Conservation (phyloP, 30 jellyfish, hydroid and myxozoan species). For the Aurelia aurita region DNA sequence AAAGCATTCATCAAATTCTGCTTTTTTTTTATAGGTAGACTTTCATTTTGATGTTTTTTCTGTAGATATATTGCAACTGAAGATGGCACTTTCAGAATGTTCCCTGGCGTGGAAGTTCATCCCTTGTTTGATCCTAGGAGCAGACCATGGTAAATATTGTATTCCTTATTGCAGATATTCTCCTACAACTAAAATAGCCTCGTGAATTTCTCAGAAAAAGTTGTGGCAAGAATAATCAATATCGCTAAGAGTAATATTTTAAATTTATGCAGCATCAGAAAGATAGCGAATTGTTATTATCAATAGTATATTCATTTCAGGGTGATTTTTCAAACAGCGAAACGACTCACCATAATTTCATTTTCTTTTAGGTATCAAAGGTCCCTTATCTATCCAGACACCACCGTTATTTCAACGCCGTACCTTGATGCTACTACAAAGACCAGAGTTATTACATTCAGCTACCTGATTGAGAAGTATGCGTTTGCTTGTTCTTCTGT, state of each 20-base stretch:
- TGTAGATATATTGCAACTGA: conserved; percentile 42
- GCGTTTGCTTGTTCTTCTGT: not conserved
- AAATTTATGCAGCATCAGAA: too few species aligned
- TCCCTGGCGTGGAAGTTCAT: conserved; percentile 31
- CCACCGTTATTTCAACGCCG: conserved; percentile 47
- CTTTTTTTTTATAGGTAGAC: too few species aligned
- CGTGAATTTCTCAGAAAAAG: too few species aligned
- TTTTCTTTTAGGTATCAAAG: conserved; percentile 31
- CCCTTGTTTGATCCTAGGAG: conserved; percentile 49
- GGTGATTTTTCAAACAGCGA: too few species aligned
- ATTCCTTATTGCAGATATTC: not conserved
- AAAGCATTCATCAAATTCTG: too few species aligned
- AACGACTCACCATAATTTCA: too few species aligned
- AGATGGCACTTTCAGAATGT: conserved; percentile 29
- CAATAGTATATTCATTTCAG: too few species aligned
- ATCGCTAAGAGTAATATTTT: too few species aligned
- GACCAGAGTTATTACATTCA: conserved; percentile 31
- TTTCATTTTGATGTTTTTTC: not conserved
- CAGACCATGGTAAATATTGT: conserved; percentile 20
- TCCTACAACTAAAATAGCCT: too few species aligned
- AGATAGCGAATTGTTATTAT: too few species aligned
- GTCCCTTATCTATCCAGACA: conserved; percentile 33
- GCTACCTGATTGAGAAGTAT: conserved; percentile 29
- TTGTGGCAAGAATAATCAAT: too few species aligned
- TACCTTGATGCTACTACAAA: not conserved